Evolutionary conservation across 2,113 vertebrate genomes (phyloP), one percentile per base, ranked within the genome.

Genomic region (Fregata magnificens): DNA sequence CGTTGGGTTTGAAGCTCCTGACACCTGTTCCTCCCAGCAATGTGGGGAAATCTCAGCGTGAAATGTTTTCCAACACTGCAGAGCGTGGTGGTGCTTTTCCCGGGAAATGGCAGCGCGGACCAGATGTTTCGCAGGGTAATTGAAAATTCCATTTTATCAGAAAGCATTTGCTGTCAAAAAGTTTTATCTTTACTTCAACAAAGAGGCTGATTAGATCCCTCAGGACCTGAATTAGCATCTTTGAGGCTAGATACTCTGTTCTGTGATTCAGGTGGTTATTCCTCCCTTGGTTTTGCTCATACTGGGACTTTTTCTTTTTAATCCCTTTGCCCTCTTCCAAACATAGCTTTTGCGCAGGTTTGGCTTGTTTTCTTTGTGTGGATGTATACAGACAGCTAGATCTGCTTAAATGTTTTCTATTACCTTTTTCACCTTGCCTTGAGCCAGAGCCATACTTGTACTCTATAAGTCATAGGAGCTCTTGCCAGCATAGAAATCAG

Each of bases 71-170:
- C 95, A 97, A 72, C 96, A 76, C 85, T 91, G 89, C 74, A 91
- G 93, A 86, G 79, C 12, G 52, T 77, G 59, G 72, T n/a, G 52
- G 56, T 93, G 65, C 88, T 94, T 80, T 94, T 88, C 84, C 93
- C 6, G 13, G 95, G 93, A 95, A 98, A 95, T 95, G 89, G 78
- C 94, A 95, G 93, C 50, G 4, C 2, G 12, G 95, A 97, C 97
- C 98, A 98, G 98, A 98, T 98, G 97, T 98, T 97, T 98, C 93
- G 13, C 74, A 96, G 94, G 96, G 97, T 98, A 98, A 98, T 98
- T 98, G 98, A 98, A 98, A 98, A 98, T 98, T 98, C 97, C 96
- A 98, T 98, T 98, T 98, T 98, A 98, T 98, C 98, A 98, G 97
- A 98, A 98, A 98, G 92, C 90, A 82, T 98, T 98, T 94, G 94